These are phyloP conservation scores for Nomia melanderi DNA, from an alignment of 1,140 invertebrate species.

Conservation along the genomic window DNA sequence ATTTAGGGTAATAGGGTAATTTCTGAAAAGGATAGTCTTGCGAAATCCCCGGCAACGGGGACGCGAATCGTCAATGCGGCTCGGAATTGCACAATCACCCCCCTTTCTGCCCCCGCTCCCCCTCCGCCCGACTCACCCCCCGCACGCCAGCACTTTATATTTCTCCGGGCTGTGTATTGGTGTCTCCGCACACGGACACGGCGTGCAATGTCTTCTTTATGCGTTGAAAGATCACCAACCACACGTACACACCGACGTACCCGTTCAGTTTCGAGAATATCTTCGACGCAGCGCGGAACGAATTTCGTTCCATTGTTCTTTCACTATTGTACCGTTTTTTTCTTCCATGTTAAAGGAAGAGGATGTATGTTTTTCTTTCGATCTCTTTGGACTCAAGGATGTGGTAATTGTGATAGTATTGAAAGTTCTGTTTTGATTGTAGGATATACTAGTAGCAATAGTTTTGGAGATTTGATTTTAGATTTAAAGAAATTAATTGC, in stretches of 20 bases:
- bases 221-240: neutral
- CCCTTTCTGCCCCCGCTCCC: constrained; percentile 3
- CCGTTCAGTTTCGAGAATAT: constrained; percentile 1
- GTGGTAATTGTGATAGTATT: too few relatives aligned
- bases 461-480: too few relatives aligned
- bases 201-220: neutral
- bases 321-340: too few relatives aligned
- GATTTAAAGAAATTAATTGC: too few relatives aligned
- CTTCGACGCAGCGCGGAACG: too few relatives aligned
- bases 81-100: constrained; percentile 49
- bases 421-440: too few relatives aligned
- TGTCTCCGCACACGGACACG: constrained; percentile 15
- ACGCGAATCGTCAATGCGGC: constrained; percentile 46
- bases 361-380: too few relatives aligned
- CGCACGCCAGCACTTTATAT: constrained; percentile 15
- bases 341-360: too few relatives aligned
- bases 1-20: too few relatives aligned
- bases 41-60: neutral
- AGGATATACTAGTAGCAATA: too few relatives aligned
- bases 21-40: neutral
- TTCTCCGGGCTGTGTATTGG: constrained; percentile 9
- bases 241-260: neutral
- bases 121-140: neutral
- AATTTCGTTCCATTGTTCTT: too few relatives aligned
- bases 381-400: too few relatives aligned